phyloP scores from a whole-genome alignment of 37 sponge, comb jelly and placozoan genomes.

The Diacarnus erythraeanus region DNA sequence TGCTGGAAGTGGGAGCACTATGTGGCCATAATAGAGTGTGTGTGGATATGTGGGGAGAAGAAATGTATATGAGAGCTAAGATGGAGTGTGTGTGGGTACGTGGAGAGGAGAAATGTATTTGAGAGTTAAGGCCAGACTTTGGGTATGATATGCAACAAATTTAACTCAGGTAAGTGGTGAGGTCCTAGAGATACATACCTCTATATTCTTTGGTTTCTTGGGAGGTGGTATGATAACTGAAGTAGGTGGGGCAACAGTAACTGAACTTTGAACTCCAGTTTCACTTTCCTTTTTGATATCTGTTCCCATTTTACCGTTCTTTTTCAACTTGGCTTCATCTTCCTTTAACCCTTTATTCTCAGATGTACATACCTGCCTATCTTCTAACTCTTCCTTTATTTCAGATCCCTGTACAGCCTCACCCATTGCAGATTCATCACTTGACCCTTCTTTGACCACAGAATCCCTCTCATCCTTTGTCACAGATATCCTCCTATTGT shows the following conservation, averaged over 20 bases:
- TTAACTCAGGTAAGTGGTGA: no score
- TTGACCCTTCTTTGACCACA: background rate
- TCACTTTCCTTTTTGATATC: background rate
- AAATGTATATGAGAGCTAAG: background rate
- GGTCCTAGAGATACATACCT: conserved; percentile 10
- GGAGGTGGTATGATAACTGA: conserved; percentile 22
- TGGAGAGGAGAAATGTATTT: background rate
- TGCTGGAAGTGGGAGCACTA: no score
- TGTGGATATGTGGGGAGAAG: no score
- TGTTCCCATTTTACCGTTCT: background rate
- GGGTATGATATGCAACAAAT: no score
- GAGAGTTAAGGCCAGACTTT: background rate
- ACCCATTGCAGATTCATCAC: background rate
- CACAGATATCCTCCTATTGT: no score
- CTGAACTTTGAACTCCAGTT: background rate
- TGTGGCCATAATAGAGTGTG: no score
- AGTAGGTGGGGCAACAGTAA: conserved; percentile 1
- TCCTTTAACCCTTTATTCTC: no score
- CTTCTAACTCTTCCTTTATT: no score
- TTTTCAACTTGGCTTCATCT: no score
- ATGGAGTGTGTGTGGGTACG: background rate
- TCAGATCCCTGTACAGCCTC: no score
- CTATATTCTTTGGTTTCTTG: conserved; percentile 23
- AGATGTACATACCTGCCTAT: no score
- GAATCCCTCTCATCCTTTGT: background rate